Base-by-base conservation (phyloP, 92 coral and sea anemone genomes). In the Zoanthus sansibaricus region DNA sequence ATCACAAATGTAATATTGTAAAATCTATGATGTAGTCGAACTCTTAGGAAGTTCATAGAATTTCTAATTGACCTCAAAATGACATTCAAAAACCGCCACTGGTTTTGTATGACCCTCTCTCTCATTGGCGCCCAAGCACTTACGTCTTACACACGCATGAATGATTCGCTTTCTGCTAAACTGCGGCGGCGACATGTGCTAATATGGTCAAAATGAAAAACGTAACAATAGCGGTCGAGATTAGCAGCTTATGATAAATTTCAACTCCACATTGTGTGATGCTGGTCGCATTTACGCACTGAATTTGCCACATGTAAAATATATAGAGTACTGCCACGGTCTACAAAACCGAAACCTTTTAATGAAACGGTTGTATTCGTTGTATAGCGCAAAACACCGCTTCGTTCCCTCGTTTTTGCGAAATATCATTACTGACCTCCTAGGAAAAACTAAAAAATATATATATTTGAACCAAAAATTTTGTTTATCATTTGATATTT, bases 81-180 rank as follows among this genome's bases (percentile, higher is more conserved):
- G 67, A 2, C 82, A 52, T 52, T 52, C 46, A 14, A 17, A 76
- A 76, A 66, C 66, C 82, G 31, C 79, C 30, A 54, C n/a, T 76
- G 66, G 82, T 18, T 54, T 62, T 66, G 52, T 31, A 20, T 25
- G 32, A 76, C 21, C n/a, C n/a, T n/a, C n/a, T n/a, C n/a, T n/a
- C 14, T 21, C 42, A 76, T 76, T 76, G 82, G 82, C 6, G 25
- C 67, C 21, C 25, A 25, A 11, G 13, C 66, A 47, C 20, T n/a
- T 52, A 56, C 48, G 82, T 76, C 82, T 76, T 44, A 62, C 82
- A 76, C 82, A n/a, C n/a, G 82, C 82, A 76, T 45, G 44, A 12
- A 31, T 62, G 44, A 32, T 49, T 17, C 14, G 31, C 42, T 2
- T 5, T 62, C 16, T 51, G 47, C 45, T 12, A 75, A 51, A 75